Evolutionary conservation across 2,797 vertebrate species (phyloP).

Genomic region (Typhlichthys subterraneus): DNA sequence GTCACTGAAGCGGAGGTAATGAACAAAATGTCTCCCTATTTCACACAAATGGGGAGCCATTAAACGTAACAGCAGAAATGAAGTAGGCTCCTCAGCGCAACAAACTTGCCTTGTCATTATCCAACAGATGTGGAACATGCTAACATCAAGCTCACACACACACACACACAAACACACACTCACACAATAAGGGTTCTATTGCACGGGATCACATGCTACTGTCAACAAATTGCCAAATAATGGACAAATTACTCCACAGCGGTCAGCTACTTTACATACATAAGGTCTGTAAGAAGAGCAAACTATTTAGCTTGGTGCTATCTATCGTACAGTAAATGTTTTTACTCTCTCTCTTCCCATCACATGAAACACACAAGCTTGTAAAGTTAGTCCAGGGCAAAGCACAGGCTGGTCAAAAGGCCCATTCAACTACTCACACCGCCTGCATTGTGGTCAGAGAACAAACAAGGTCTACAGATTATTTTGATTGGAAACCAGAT

Average conservation of each 20-base stretch:
- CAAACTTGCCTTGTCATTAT: slow-evolving; percentile 28
- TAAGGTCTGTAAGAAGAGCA: slow-evolving; percentile 19
- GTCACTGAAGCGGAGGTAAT: slow-evolving; percentile 82
- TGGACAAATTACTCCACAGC: slow-evolving; percentile 17
- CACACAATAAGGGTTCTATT: background rate
- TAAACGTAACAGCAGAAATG: slow-evolving; percentile 70
- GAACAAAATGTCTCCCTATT: slow-evolving; percentile 80
- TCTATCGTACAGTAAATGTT: slow-evolving; percentile 48
- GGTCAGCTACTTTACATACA: background rate
- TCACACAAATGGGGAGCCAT: slow-evolving; percentile 70
- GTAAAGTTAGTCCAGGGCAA: slow-evolving; percentile 49
- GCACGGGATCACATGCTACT: background rate
- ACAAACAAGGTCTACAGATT: slow-evolving; percentile 71
- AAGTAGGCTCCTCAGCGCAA: slow-evolving; percentile 42
- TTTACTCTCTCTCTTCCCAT: slow-evolving; percentile 64
- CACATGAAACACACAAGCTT: slow-evolving; percentile 59
- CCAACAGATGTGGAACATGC: background rate
- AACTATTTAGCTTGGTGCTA: slow-evolving; percentile 26
- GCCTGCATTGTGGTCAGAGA: slow-evolving; percentile 61
- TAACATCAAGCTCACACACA: background rate
- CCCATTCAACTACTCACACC: slow-evolving; percentile 65
- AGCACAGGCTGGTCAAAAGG: slow-evolving; percentile 64
- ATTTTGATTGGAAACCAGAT: slow-evolving; percentile 80
- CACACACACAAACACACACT: background rate
- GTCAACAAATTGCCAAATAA: background rate